A percentile compares a stretch with the other conserved stretches of the same genome.
These are phyloP conservation scores for Halisarca cf. caerulea DNA, from an alignment of 37 sponge, comb jelly and placozoan species.

Conservation along the genomic window DNA sequence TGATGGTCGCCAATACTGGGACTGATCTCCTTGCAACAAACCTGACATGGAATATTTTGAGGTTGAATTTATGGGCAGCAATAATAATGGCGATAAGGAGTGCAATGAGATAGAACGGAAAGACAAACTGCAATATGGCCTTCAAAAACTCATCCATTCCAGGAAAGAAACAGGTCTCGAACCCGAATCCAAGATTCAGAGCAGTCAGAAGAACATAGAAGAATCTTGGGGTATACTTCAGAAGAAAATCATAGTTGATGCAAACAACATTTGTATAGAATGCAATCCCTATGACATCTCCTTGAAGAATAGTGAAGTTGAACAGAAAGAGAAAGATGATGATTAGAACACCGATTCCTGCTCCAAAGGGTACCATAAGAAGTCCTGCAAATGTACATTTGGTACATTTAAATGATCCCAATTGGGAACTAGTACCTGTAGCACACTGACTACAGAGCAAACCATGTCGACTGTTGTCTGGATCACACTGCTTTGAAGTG, in stretches of 20 bases:
- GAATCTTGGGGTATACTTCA: neutral
- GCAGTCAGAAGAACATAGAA: neutral
- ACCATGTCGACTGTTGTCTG: conserved; percentile 1
- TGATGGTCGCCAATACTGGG: conserved; percentile 21
- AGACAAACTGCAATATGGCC: conserved; percentile 16
- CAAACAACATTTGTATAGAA: conserved; percentile 46
- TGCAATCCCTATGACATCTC: conserved; percentile 43
- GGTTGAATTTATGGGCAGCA: neutral
- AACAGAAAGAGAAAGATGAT: conserved; percentile 31
- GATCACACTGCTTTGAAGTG: neutral
- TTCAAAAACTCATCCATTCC: conserved; percentile 14
- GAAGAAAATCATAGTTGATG: neutral
- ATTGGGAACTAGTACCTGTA: conserved; percentile 22
- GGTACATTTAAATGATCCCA: conserved; percentile 27
- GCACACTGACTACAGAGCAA: conserved; percentile 49
- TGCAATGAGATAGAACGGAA: conserved; percentile 15
- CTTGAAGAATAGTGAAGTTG: conserved; percentile 36
- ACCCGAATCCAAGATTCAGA: neutral
- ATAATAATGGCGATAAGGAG: neutral
- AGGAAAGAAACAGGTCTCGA: neutral
- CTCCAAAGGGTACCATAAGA: conserved; percentile 7
- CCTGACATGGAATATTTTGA: neutral
- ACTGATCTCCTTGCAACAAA: conserved; percentile 22
- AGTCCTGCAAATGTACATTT: conserved; percentile 30
- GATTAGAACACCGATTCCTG: conserved; percentile 23